Base-by-base conservation (phyloP, 1,140 invertebrate species). In the Neodiprion lecontei region DNA sequence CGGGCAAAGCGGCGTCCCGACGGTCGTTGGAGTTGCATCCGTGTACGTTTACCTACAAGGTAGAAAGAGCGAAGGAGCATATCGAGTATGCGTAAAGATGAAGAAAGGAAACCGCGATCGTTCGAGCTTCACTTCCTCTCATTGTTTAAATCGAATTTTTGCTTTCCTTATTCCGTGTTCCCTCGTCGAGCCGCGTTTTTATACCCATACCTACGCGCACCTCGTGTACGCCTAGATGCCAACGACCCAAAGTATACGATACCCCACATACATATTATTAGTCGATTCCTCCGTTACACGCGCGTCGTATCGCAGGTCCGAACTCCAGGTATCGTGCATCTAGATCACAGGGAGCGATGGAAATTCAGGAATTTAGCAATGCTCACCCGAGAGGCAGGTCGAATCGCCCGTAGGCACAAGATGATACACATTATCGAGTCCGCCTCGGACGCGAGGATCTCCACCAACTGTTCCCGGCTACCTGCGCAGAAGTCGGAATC, bases 111-210 rank as follows among this genome's bases (percentile, higher is more conserved):
- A 9, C 11, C 53, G 81, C 78, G 79, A 74, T 84, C 82, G 78
- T 83, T 82, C 81, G 82, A 84, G 81, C 83, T 84, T 84, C 80
- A 83, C 82, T 84, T 84, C 83, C 83, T 84, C 79, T 84, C 83
- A 84, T 84, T 84, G 83, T 84, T 81, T 71, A 70, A 49, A 53
- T 61, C 53, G 4, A 9, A 61, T 61, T 61, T 61, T 61, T 17
- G 53, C 53, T 61, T 61, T 61, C 53, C n/a, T 61, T 61, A 61
- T 61, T 61, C 53, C n/a, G 11, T 61, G n/a, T 61, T 61, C 11
- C n/a, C 53, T 61, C 8, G 53, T 61, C 9, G 11, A 61, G 53
- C 11, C n/a, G 53, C 53, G 53, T 61, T 61, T 61, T 40, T 40
- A 40, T 5, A 40, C 28, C 28, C 28, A 40, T 40, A 40, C 28